Conservation (phyloP, 2,888 invertebrate species). For the Eurytoma adleriae region DNA sequence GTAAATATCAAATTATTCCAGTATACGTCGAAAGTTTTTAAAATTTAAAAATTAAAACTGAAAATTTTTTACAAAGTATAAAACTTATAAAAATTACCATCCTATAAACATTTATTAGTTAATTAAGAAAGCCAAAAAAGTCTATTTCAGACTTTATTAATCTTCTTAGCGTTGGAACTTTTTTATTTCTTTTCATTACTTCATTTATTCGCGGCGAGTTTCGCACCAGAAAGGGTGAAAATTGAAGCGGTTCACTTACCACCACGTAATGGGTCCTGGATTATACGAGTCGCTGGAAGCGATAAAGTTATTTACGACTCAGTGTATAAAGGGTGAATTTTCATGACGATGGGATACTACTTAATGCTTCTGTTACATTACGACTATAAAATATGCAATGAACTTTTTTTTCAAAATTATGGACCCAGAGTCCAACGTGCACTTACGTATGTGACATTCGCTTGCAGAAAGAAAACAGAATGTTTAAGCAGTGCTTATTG, state of each 20-base stretch:
- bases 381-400: no score
- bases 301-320: constrained; percentile 14
- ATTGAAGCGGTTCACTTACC: neutral
- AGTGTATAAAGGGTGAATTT: neutral
- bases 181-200: neutral
- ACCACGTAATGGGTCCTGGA: neutral
- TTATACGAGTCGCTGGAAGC: constrained; percentile 9
- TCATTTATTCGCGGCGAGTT: neutral
- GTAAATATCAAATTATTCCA: neutral
- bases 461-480: no score
- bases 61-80: no score
- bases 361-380: neutral
- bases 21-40: no score
- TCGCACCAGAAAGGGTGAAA: constrained; percentile 11
- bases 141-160: constrained; percentile 11
- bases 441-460: no score
- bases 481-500: no score
- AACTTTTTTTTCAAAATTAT: neutral
- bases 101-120: neutral
- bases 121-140: no score
- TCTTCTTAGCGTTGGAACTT: neutral
- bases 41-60: no score
- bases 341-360: neutral
- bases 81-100: no score
- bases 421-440: no score